These are phyloP conservation scores for Stictocephala bisonia DNA, from an alignment of 2,888 invertebrate species.

Conservation along the genomic window DNA sequence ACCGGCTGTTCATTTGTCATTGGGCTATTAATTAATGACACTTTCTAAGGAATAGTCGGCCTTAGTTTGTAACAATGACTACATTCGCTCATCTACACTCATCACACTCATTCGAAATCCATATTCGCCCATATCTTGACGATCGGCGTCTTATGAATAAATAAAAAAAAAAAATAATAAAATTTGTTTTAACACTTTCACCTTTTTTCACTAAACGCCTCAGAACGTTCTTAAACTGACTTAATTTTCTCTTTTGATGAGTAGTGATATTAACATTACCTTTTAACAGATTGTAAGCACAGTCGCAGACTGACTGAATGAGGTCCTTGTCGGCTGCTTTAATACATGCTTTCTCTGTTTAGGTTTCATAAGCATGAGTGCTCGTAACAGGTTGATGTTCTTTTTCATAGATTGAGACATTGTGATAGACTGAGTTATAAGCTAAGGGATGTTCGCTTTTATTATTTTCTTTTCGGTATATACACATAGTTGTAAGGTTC, in stretches of 20 bases:
- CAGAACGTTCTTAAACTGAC: background rate
- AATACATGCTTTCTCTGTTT: conserved; percentile 3
- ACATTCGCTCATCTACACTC: too few species aligned
- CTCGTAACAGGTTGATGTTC: background rate
- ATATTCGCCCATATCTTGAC: too few species aligned
- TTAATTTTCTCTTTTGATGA: background rate
- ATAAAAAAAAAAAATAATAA: too few species aligned
- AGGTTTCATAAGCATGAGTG: background rate
- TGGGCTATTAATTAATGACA: too few species aligned
- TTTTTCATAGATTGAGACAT: conserved; percentile 18
- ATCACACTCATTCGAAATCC: too few species aligned
- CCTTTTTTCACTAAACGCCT: conserved; percentile 9
- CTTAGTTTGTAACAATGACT: too few species aligned
- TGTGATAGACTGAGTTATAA: background rate
- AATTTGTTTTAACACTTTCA: background rate
- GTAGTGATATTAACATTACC: conserved; percentile 6
- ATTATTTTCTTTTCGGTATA: too few species aligned
- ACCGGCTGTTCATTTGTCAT: too few species aligned
- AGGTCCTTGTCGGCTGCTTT: conserved; percentile 17
- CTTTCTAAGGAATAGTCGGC: too few species aligned
- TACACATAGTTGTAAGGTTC: too few species aligned
- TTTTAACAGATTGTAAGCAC: conserved; percentile 5
- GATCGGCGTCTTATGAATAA: too few species aligned
- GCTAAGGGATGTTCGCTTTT: too few species aligned
- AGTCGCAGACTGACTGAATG: conserved; percentile 18